These are phyloP conservation scores for Elephas maximus DNA, from an alignment of 2,113 vertebrate genomes.

Conservation along the genomic window DNA sequence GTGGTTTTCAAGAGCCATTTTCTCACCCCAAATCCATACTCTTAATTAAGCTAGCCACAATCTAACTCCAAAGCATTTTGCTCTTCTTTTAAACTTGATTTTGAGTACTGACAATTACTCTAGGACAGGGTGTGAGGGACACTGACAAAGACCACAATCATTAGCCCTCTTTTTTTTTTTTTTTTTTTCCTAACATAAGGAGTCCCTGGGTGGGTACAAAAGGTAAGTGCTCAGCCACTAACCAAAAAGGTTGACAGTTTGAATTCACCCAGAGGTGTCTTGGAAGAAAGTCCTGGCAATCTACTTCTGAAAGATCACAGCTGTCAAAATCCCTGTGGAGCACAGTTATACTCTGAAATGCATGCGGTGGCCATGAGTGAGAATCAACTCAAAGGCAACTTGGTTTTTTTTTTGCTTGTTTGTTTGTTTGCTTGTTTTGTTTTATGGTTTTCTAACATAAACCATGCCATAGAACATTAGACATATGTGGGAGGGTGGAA, in stretches of 20 bases:
- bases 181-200: background rate
- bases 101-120: background rate
- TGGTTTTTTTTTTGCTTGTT: background rate
- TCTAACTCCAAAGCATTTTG: background rate
- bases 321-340: background rate
- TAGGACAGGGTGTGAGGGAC: background rate
- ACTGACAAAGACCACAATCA: background rate
- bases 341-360: background rate
- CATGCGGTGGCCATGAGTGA: background rate
- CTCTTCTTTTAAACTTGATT: background rate
- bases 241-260: background rate
- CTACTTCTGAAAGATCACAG: background rate
- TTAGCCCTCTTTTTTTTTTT: background rate
- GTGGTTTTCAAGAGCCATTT: conserved; percentile 17
- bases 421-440: background rate
- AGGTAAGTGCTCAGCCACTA: background rate
- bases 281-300: background rate
- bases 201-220: background rate
- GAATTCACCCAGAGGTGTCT: background rate
- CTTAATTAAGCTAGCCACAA: background rate
- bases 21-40: conserved; percentile 35
- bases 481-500: background rate
- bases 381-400: background rate
- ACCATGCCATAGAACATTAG: background rate
- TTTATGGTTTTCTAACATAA: background rate